A percentile compares a stretch with the other conserved stretches of the same genome.
Conservation (phyloP, 2,888 invertebrate species). For the Noctua fimbriata region DNA sequence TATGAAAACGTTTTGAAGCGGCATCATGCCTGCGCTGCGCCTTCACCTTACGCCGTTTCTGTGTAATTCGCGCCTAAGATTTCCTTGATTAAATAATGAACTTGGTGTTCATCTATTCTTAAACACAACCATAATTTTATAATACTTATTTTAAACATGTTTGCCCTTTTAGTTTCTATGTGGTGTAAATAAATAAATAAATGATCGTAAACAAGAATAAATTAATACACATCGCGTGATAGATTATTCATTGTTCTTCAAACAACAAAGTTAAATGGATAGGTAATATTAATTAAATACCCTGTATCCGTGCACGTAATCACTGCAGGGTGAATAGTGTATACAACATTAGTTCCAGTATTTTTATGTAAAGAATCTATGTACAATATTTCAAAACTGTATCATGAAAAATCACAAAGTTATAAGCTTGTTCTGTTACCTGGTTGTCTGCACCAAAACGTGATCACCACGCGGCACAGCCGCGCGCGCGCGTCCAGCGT, state of each 20-base stretch:
- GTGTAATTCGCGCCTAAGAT: too few relatives aligned
- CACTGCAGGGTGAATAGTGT: background rate
- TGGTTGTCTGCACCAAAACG: too few relatives aligned
- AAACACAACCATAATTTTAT: background rate
- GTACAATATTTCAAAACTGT: too few relatives aligned
- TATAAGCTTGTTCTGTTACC: too few relatives aligned
- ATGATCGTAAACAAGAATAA: background rate
- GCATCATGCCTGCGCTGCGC: too few relatives aligned
- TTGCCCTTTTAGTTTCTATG: background rate
- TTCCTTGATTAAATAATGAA: background rate
- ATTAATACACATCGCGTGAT: background rate
- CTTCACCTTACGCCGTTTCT: too few relatives aligned
- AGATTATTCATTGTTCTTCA: conserved; percentile 12
- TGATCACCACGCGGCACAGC: too few relatives aligned
- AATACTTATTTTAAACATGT: background rate
- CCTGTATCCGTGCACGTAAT: background rate
- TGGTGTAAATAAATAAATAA: background rate
- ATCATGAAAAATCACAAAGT: too few relatives aligned
- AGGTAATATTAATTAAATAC: background rate
- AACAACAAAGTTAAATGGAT: background rate
- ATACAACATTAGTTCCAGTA: too few relatives aligned
- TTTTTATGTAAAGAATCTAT: too few relatives aligned
- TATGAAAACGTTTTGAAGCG: too few relatives aligned
- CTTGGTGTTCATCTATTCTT: background rate
- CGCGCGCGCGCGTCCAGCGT: too few relatives aligned